Evolutionary conservation across 2,888 invertebrate species (phyloP).

Genomic region (Drosophila nigritarsus): DNA sequence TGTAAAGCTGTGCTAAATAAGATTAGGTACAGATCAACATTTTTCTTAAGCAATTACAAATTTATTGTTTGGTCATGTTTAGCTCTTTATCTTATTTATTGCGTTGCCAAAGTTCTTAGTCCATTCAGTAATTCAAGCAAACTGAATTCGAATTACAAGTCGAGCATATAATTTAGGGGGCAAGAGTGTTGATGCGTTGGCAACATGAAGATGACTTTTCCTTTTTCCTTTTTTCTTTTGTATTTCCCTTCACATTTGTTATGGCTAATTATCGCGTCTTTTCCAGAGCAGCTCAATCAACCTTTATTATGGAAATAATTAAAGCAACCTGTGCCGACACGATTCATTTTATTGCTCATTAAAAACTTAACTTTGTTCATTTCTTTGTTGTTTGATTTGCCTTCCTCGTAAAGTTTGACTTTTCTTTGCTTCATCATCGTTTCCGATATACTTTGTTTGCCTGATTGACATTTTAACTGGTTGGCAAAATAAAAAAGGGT

Average conservation of each 20-base stretch:
- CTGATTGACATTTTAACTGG: slow-evolving; percentile 48
- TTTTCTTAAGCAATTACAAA: neutral
- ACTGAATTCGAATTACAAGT: neutral
- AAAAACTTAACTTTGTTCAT: slow-evolving; percentile 21
- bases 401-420: slow-evolving; percentile 8
- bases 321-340: slow-evolving; percentile 8
- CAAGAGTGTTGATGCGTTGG: neutral
- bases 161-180: neutral
- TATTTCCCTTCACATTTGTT: neutral
- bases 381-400: slow-evolving; percentile 7
- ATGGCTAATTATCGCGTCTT: slow-evolving; percentile 6
- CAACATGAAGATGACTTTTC: neutral
- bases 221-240: neutral
- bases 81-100: neutral
- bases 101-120: neutral
- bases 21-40: neutral
- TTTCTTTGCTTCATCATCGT: slow-evolving; percentile 9
- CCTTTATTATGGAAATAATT: slow-evolving; percentile 36
- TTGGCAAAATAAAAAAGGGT: slow-evolving; percentile 2
- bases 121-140: neutral
- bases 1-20: neutral
- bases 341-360: slow-evolving; percentile 15
- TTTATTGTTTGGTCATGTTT: neutral
- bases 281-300: slow-evolving; percentile 7
- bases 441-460: slow-evolving; percentile 11